Evolutionary conservation across 2,113 vertebrate genomes (phyloP).

Genomic region (Passer montanus): DNA sequence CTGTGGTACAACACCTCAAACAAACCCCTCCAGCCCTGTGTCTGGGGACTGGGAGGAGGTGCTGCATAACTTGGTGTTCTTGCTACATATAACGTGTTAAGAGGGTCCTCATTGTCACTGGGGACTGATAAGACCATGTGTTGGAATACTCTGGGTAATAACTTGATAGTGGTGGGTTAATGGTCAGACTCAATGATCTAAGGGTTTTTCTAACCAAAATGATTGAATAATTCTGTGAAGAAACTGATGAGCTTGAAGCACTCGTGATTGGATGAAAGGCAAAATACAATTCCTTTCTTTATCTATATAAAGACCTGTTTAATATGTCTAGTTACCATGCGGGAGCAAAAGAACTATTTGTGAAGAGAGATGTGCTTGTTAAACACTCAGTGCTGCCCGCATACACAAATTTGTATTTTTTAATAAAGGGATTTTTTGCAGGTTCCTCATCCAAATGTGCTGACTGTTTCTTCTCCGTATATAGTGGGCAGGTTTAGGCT

Average conservation of each 20-base stretch:
- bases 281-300: background rate
- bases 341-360: background rate
- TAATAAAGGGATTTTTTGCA: background rate
- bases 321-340: background rate
- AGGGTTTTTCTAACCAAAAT: background rate
- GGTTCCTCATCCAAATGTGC: background rate
- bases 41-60: background rate
- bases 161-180: background rate
- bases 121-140: background rate
- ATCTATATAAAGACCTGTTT: background rate
- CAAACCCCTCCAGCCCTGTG: too few relatives aligned
- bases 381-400: background rate
- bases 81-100: fast-evolving
- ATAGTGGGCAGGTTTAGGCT: background rate
- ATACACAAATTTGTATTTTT: background rate
- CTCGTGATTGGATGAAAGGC: fast-evolving
- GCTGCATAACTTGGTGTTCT: background rate
- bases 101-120: fast-evolving
- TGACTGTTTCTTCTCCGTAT: background rate
- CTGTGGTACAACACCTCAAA: too few relatives aligned
- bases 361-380: background rate
- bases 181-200: background rate
- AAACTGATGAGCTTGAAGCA: background rate
- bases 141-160: background rate
- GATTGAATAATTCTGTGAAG: background rate